Percentiles rank a stretch among this genome's conserved stretches.
These are phyloP conservation scores for Lampris incognitus DNA, from an alignment of 2,113 vertebrate species.

Conservation along the genomic window DNA sequence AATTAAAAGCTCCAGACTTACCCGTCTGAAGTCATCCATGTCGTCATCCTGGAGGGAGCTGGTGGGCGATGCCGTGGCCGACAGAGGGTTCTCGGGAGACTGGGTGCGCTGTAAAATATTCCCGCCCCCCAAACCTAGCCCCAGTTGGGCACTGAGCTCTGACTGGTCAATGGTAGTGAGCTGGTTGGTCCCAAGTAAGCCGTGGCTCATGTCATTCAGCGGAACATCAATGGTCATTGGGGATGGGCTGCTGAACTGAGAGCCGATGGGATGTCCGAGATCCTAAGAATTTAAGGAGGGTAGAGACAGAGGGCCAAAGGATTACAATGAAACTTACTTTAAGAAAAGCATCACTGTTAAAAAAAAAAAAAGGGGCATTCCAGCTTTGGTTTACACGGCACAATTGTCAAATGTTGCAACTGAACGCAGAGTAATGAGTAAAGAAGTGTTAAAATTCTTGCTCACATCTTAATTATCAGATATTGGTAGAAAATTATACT, in stretches of 20 bases:
- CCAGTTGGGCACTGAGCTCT: conserved; percentile 91
- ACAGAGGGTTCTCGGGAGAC: conserved; percentile 88
- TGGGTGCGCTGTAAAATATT: conserved; percentile 83
- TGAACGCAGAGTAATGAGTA: too few species aligned
- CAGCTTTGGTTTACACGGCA: not conserved
- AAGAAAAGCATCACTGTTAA: too few species aligned
- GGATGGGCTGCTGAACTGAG: conserved; percentile 89
- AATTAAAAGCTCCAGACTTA: conserved; percentile 31
- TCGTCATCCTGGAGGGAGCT: conserved; percentile 91
- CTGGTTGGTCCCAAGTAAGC: conserved; percentile 87
- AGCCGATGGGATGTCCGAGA: conserved; percentile 88
- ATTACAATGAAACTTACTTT: not conserved
- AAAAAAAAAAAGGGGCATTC: not conserved
- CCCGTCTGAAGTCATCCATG: conserved; percentile 89
- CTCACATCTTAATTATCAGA: too few species aligned
- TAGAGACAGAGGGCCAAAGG: not conserved
- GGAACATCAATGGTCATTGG: conserved; percentile 91
- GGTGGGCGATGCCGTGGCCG: conserved; percentile 86
- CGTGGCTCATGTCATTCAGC: conserved; percentile 86
- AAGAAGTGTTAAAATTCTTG: too few species aligned
- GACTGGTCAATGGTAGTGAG: conserved; percentile 94
- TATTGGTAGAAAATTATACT: too few species aligned
- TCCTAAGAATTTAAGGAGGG: conserved; percentile 76
- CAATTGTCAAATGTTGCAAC: too few species aligned
- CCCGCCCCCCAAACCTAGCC: conserved; percentile 87